A percentile compares a stretch with the other conserved stretches of the same genome.
These are phyloP conservation scores for Hipposideros larvatus DNA, from an alignment of 2,797 vertebrate species.

Conservation along the genomic window DNA sequence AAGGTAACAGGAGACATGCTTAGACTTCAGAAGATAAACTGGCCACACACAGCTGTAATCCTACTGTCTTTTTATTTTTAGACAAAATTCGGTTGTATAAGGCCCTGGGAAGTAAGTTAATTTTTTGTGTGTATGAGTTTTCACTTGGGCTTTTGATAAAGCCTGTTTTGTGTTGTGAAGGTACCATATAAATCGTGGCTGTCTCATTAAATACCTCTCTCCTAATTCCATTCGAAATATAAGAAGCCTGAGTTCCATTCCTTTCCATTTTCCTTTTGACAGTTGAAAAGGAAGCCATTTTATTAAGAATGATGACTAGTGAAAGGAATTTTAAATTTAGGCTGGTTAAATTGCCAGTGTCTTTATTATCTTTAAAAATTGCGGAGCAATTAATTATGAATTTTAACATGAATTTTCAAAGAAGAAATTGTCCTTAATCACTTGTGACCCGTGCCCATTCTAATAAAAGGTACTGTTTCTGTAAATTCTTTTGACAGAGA, in stretches of 20 bases:
- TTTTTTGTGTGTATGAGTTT: conserved; percentile 25
- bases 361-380: not conserved
- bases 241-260: not conserved
- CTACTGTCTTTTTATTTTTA: conserved; percentile 48
- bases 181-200: conserved; percentile 1
- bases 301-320: conserved; percentile 51
- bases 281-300: conserved; percentile 59
- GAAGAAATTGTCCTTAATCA: conserved; percentile 13
- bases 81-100: conserved; percentile 9
- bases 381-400: not conserved
- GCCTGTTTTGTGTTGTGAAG: not conserved
- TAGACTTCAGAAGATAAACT: conserved; percentile 72
- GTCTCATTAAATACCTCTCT: conserved; percentile 28
- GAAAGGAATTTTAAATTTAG: conserved; percentile 51
- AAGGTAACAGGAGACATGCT: conserved; percentile 66
- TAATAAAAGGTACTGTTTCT: not conserved
- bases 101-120: not conserved
- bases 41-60: not conserved
- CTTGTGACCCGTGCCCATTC: not conserved
- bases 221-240: conserved; percentile 7
- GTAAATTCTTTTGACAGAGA: conserved; percentile 20
- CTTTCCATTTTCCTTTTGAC: conserved; percentile 20
- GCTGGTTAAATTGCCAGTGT: conserved; percentile 11
- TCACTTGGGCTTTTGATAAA: conserved; percentile 48
- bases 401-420: conserved; percentile 37